Base-by-base conservation (phyloP, 53 echinoderm and acorn worm genomes). In the Henricia sp. region DNA sequence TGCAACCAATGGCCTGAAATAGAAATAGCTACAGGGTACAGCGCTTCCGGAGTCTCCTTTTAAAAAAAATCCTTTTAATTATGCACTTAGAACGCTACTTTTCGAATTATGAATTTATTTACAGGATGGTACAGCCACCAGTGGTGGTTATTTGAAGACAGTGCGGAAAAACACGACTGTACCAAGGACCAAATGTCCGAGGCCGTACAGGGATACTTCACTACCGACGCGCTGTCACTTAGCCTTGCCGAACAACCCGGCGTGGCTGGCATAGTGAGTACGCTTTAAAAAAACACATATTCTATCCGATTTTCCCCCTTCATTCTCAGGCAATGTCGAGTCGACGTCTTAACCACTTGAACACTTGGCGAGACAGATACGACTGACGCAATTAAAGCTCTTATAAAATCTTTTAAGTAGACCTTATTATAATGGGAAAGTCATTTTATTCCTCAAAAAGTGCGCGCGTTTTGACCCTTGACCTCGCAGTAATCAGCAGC, bases 51-150 rank as follows among this genome's bases (percentile, higher is more conserved):
- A n/a, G n/a, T n/a, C n/a, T n/a, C n/a, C n/a, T n/a, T n/a, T n/a
- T n/a, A n/a, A n/a, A n/a, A n/a, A n/a, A n/a, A n/a, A n/a, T n/a
- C n/a, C n/a, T n/a, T n/a, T 17, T 37, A 37, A 19, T 37, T 16
- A 33, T 12, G 4, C 12, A 32, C 11, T 68, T 3, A 40, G 3
- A 12, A 4, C 25, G 54, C 20, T 23, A 1, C 54, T 8, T 23
- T 5, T 53, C 17, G n/a, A n/a, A n/a, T n/a, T n/a, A n/a, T n/a
- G n/a, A n/a, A n/a, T 48, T 40, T 19, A 43, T 14, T 70, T n/a
- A 12, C 9, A 94, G 95, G 95, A 50, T 94, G 95, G 95, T 94
- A 92, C 80, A 92, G 92, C 57, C 72, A 75, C 52, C 82, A 83
- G 37, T 94, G 95, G 95, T 94, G 95, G 95, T 69, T 86, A 34